These are phyloP conservation scores for Psettodes erumei DNA, from an alignment of 2,113 vertebrate genomes.

Conservation along the genomic window DNA sequence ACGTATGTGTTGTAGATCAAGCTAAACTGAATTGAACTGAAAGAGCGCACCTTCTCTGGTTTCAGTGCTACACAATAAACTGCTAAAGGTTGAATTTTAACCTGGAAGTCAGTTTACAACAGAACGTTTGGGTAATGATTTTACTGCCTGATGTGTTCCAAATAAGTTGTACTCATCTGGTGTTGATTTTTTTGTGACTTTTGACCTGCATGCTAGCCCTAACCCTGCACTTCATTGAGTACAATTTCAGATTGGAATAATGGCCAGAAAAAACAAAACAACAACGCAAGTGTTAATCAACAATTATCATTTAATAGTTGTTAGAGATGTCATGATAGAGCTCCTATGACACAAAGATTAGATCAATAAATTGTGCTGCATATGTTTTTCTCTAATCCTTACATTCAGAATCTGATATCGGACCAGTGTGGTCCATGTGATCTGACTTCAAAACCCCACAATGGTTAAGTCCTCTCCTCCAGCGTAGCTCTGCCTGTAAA, in stretches of 20 bases:
- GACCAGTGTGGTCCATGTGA: not conserved
- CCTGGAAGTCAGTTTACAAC: not conserved
- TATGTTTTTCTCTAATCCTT: not conserved
- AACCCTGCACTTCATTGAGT: too few relatives aligned
- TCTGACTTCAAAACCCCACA: constrained; percentile 17
- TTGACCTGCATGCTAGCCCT: too few relatives aligned
- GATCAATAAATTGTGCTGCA: not conserved
- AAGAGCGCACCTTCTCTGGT: too few relatives aligned
- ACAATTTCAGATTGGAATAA: not conserved
- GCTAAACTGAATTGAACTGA: too few relatives aligned
- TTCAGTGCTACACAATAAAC: too few relatives aligned
- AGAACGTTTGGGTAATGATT: too few relatives aligned
- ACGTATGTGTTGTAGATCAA: too few relatives aligned
- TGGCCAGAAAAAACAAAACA: too few relatives aligned
- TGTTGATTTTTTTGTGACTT: too few relatives aligned
- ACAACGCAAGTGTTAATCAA: too few relatives aligned
- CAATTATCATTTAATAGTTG: not conserved
- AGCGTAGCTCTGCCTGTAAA: constrained; percentile 42
- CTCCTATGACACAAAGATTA: not conserved
- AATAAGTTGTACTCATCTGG: too few relatives aligned
- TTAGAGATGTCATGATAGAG: not conserved
- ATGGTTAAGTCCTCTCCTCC: constrained; percentile 28
- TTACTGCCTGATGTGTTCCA: too few relatives aligned
- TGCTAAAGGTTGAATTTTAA: not conserved
- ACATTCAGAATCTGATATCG: not conserved